These are phyloP conservation scores for Macaria liturata DNA, from an alignment of 2,888 invertebrate species.

Conservation along the genomic window DNA sequence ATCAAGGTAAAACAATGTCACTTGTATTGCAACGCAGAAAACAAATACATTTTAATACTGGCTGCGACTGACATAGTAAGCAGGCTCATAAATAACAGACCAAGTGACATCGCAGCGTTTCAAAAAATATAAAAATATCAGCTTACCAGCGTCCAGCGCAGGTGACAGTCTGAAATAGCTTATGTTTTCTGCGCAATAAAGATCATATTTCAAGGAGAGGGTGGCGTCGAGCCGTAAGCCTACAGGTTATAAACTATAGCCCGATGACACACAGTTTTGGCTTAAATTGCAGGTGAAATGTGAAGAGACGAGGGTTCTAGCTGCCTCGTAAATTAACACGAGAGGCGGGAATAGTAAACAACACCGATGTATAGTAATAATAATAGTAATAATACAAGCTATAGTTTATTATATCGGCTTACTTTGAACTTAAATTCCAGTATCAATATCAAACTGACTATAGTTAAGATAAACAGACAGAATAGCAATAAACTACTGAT, in stretches of 20 bases:
- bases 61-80: too few relatives aligned
- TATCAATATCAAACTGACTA: too few relatives aligned
- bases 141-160: constrained; percentile 25
- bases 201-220: constrained; percentile 54
- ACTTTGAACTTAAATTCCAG: too few relatives aligned
- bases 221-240: constrained; percentile 30
- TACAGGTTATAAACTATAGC: constrained; percentile 32
- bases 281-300: constrained; percentile 22
- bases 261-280: constrained; percentile 21
- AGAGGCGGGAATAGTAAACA: neutral
- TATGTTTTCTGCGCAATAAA: constrained; percentile 52
- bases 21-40: too few relatives aligned
- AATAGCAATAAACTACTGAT: too few relatives aligned
- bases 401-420: too few relatives aligned
- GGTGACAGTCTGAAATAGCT: constrained; percentile 52
- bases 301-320: constrained; percentile 16
- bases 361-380: too few relatives aligned
- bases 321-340: constrained; percentile 13
- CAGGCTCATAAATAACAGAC: constrained; percentile 28
- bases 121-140: constrained; percentile 34
- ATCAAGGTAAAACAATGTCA: too few relatives aligned
- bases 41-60: too few relatives aligned
- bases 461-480: too few relatives aligned
- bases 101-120: constrained; percentile 19
- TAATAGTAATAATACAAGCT: too few relatives aligned